These are phyloP conservation scores for Aphelocoma coerulescens DNA, from an alignment of 2,113 vertebrate genomes.

Conservation along the genomic window DNA sequence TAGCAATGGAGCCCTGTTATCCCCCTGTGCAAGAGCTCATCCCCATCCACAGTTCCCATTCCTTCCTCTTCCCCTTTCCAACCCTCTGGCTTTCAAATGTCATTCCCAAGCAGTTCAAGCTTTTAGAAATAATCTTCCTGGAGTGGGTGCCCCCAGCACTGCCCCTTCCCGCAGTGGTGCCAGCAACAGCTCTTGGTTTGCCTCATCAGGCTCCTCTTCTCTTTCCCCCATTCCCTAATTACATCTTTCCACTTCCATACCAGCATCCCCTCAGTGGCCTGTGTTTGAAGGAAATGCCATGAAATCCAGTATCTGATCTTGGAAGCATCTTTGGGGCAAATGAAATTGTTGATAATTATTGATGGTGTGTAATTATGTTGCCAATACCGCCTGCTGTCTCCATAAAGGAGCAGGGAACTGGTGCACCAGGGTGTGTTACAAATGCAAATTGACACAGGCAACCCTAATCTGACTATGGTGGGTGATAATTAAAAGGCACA, in stretches of 20 bases:
- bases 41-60: background rate
- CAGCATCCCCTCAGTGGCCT: background rate
- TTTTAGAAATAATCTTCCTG: background rate
- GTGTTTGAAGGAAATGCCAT: background rate
- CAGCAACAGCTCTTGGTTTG: rapidly evolving
- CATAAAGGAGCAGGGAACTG: background rate
- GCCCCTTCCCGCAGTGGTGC: background rate
- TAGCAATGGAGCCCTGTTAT: rapidly evolving
- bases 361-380: background rate
- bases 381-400: background rate
- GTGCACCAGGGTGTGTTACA: background rate
- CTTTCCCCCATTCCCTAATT: background rate
- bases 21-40: rapidly evolving
- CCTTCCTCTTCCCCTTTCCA: background rate
- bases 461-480: rapidly evolving
- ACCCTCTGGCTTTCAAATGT: background rate
- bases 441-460: background rate
- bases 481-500: background rate
- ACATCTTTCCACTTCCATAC: background rate
- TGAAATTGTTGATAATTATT: background rate
- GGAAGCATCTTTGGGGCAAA: background rate
- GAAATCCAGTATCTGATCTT: rapidly evolving
- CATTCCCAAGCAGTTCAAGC: background rate
- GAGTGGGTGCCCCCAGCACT: background rate
- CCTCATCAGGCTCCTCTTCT: background rate